A percentile compares a stretch with the other conserved stretches of the same genome.
Conservation (phyloP, 1,140 invertebrate genomes). For the Atta texana region DNA sequence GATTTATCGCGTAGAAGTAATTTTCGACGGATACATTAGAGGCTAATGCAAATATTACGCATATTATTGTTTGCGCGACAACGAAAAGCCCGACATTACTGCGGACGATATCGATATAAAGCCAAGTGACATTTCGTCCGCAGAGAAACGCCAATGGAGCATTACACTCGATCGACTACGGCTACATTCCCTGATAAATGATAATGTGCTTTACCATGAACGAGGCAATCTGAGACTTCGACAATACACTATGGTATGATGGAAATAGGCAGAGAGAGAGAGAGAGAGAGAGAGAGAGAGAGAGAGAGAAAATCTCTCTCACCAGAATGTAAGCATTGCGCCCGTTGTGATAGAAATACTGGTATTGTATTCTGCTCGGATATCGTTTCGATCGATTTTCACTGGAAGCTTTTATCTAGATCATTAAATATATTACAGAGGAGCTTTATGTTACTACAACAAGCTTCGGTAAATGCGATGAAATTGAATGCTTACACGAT, state of each 20-base stretch:
- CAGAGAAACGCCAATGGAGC: slow-evolving; percentile 41
- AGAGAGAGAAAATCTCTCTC: background rate
- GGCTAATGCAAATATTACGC: background rate
- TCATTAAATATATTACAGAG: slow-evolving; percentile 51
- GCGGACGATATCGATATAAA: background rate
- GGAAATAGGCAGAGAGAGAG: background rate
- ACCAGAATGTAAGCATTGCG: slow-evolving; percentile 12
- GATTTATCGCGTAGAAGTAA: slow-evolving; percentile 37
- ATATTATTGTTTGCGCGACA: background rate
- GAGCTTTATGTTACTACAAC: background rate
- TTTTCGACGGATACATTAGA: slow-evolving; percentile 16
- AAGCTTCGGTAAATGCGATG: slow-evolving; percentile 3
- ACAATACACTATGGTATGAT: slow-evolving; percentile 27
- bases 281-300: slow-evolving; percentile 27
- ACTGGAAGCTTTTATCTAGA: slow-evolving; percentile 43
- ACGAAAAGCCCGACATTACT: background rate
- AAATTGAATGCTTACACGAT: slow-evolving; percentile 24
- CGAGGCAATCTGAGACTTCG: slow-evolving; percentile 20
- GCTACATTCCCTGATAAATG: slow-evolving; percentile 53
- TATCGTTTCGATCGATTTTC: slow-evolving; percentile 35
- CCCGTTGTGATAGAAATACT: slow-evolving; percentile 38
- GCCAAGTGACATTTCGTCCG: slow-evolving; percentile 35
- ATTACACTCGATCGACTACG: slow-evolving; percentile 41
- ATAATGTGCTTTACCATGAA: slow-evolving; percentile 64
- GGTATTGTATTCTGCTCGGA: slow-evolving; percentile 13